phyloP scores from a whole-genome alignment of 2,888 invertebrate species.

The Ptilodon capucinus region DNA sequence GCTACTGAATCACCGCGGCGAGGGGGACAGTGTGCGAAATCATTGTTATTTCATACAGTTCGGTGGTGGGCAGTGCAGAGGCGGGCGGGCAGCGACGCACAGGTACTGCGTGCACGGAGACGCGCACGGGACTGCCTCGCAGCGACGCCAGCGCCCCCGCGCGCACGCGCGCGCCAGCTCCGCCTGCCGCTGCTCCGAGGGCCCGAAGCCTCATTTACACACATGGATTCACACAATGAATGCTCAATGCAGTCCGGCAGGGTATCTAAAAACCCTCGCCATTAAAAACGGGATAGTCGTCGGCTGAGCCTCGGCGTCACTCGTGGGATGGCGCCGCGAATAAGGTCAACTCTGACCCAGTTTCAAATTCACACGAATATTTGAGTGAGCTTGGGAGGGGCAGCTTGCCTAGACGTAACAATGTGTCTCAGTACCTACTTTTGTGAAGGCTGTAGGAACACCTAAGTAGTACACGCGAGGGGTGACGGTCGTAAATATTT shows the following conservation, averaged over 20 bases:
- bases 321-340: constrained; percentile 30
- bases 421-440: constrained; percentile 41
- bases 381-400: constrained; percentile 64
- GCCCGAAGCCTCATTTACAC: constrained; percentile 55
- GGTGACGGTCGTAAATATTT: neutral
- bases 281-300: constrained; percentile 40
- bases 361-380: constrained; percentile 60
- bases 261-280: constrained; percentile 40
- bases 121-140: constrained; percentile 66
- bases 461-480: constrained; percentile 12
- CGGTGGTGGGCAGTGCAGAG: constrained; percentile 51
- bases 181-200: constrained; percentile 26
- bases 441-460: constrained; percentile 21
- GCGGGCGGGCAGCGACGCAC: constrained; percentile 35
- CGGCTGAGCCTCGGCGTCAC: constrained; percentile 32
- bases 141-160: constrained; percentile 65
- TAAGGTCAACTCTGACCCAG: constrained; percentile 62
- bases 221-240: constrained; percentile 48
- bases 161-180: constrained; percentile 49
- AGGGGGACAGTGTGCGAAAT: constrained; percentile 44
- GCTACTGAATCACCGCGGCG: constrained; percentile 56
- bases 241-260: constrained; percentile 42
- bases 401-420: constrained; percentile 56
- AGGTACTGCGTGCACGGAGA: constrained; percentile 52
- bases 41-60: constrained; percentile 65